Conservation (phyloP, 2,113 vertebrate species). For the Percopsis transmontana region DNA sequence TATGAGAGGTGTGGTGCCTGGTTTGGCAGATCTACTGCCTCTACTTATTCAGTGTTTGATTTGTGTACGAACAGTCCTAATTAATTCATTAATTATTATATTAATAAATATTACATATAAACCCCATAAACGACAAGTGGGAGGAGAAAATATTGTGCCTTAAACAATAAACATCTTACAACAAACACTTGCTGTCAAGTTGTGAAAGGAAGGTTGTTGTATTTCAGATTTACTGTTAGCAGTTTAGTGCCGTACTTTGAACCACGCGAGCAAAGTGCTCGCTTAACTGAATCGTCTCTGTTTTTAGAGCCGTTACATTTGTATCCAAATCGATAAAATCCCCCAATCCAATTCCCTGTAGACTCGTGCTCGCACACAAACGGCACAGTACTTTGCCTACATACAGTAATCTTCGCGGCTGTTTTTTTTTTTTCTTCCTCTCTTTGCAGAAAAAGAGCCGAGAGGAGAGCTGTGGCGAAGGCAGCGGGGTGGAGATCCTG, state of each 20-base stretch:
- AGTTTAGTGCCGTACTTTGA: neutral
- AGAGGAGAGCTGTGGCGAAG: constrained; percentile 92
- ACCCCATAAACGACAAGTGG: no score
- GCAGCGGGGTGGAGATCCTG: constrained; percentile 94
- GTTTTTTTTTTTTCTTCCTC: no score
- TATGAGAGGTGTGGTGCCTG: constrained; percentile 55
- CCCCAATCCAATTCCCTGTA: neutral
- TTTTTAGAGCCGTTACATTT: neutral
- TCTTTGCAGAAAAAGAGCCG: constrained; percentile 90
- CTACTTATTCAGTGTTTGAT: neutral
- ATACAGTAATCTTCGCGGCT: no score
- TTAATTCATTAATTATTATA: no score
- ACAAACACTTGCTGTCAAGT: neutral
- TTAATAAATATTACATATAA: no score
- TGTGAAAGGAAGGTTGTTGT: no score
- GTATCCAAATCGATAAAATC: neutral
- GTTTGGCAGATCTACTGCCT: constrained; percentile 4
- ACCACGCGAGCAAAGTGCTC: neutral
- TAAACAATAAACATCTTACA: neutral
- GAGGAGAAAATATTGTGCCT: no score
- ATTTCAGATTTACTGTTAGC: no score
- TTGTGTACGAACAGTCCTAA: no score
- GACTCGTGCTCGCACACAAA: neutral
- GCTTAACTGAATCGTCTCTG: neutral
- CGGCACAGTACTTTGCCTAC: neutral